phyloP scores from a whole-genome alignment of 1,140 invertebrate species.

The Pogonomyrmex californicus region DNA sequence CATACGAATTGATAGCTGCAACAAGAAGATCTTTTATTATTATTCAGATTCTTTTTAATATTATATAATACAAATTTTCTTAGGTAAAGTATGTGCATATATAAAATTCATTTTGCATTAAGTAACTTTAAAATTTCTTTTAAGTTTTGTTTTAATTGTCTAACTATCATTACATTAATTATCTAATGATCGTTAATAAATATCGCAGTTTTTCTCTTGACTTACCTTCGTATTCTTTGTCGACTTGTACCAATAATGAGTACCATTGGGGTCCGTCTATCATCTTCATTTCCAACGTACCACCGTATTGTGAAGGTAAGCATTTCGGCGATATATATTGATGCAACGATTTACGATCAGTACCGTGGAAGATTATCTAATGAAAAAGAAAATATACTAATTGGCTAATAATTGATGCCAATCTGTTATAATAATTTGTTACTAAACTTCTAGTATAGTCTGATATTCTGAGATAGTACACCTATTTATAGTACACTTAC shows the following conservation, averaged over 20 bases:
- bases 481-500: constrained; percentile 75
- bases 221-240: constrained; percentile 91
- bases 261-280: constrained; percentile 91
- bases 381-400: constrained; percentile 35
- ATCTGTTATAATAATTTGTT: background rate
- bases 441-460: background rate
- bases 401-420: too few relatives aligned
- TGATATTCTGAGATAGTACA: background rate
- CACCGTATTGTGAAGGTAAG: constrained; percentile 93
- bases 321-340: constrained; percentile 93
- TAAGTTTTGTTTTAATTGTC: background rate
- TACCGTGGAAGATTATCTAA: constrained; percentile 94
- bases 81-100: too few relatives aligned
- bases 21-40: constrained; percentile 67
- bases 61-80: too few relatives aligned
- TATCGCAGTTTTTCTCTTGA: constrained; percentile 2
- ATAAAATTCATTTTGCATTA: background rate
- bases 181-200: too few relatives aligned
- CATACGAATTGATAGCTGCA: constrained; percentile 92
- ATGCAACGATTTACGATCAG: constrained; percentile 93
- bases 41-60: too few relatives aligned
- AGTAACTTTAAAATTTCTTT: background rate
- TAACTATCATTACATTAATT: background rate
- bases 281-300: constrained; percentile 88
- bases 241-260: constrained; percentile 90